Evolutionary conservation across 1,140 invertebrate genomes (phyloP).

Genomic region (Cyclargus thomasi): DNA sequence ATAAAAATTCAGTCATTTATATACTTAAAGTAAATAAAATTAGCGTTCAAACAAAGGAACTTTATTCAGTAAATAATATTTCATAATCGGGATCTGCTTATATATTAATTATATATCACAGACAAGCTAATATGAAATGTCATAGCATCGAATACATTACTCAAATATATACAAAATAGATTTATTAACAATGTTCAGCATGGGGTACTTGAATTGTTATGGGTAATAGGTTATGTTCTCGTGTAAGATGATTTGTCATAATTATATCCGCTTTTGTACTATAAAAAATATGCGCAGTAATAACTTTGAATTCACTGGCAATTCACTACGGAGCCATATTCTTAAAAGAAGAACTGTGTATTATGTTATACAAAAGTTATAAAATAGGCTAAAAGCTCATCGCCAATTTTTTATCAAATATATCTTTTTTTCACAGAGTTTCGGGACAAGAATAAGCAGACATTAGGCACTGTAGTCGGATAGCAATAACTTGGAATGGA

Average conservation of each 20-base stretch:
- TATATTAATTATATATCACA: slow-evolving; percentile 64
- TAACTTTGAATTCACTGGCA: no score
- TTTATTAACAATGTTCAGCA: slow-evolving; percentile 15
- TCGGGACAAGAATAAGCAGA: no score
- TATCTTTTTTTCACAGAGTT: no score
- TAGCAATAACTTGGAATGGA: no score
- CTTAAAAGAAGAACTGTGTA: no score
- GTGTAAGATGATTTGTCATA: background rate
- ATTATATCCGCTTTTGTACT: no score
- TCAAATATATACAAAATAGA: slow-evolving; percentile 34
- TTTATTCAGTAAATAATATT: slow-evolving; percentile 15
- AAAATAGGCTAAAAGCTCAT: no score
- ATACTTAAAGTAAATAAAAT: slow-evolving; percentile 15
- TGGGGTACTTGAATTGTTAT: slow-evolving; percentile 5
- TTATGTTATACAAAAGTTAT: no score
- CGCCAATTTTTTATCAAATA: no score
- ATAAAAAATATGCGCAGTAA: no score
- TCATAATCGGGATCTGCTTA: slow-evolving; percentile 33
- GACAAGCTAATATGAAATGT: slow-evolving; percentile 64
- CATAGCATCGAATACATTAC: slow-evolving; percentile 42
- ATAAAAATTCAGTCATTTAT: slow-evolving; percentile 17
- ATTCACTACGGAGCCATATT: no score
- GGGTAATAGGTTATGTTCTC: background rate
- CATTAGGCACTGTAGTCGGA: no score
- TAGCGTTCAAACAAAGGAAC: slow-evolving; percentile 16